Evolutionary conservation across 2,888 invertebrate genomes (phyloP), one percentile per base, ranked within the genome.

Genomic region (Rhimphoctona megacephalus): DNA sequence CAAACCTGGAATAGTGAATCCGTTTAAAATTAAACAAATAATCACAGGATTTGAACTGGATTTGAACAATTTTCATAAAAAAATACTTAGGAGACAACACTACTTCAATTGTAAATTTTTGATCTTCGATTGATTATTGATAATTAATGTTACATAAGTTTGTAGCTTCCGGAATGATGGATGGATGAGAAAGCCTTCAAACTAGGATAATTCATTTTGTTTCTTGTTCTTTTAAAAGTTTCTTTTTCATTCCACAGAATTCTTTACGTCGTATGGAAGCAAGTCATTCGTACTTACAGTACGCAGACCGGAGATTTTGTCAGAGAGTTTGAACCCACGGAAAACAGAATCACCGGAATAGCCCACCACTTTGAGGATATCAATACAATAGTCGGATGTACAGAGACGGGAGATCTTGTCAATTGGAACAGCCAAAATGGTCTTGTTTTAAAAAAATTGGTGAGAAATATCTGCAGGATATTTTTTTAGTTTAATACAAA

Each of bases 221-320:
- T 22, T 25, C 46, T 85, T 64, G 64, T 69, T 54, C 33, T 52
- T 64, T 83, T 87, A 73, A 49, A 30, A 52, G 46, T 39, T 57
- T 22, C 19, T 7, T 19, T 80, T 25, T 61, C 36, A 46, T n/a
- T 49, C 76, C 19, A 52, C 73, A 97, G 97, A 90, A 95, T 94
- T 87, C 89, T 97, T 14, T 96, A 96, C 90, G 95, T 97, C 70
- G 95, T 96, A 3, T 95, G 95, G 93, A 96, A 95, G 64, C 95
- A 96, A 87, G 92, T 94, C 6, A 94, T 97, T 9, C 95, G 96
- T 89, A 95, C 96, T 0, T 97, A 96, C 91, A 96, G 96, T 89
- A 95, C 96, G 0, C 94, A 95, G 90, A 97, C 97, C 3, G 97
- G 96, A 0, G 96, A 96, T 90, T 95, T 96, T 87, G 94, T 96